Percentiles rank a stretch among this genome's conserved stretches.
phyloP scores from a whole-genome alignment of 2,888 invertebrate species.

The Hecatera dysodea region DNA sequence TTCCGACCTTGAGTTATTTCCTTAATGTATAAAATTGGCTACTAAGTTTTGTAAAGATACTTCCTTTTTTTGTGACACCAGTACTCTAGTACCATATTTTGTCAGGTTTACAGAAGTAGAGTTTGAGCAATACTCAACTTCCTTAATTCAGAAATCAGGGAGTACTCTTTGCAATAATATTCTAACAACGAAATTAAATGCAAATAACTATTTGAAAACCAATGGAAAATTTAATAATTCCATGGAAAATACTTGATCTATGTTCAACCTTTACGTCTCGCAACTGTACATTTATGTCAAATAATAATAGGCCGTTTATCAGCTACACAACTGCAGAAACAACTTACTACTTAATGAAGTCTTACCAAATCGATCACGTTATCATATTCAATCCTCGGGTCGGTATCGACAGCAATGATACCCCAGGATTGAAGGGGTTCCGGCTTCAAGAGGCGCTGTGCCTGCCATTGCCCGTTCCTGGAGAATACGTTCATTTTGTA shows the following conservation, averaged over 20 bases:
- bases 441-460: constrained; percentile 85
- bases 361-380: constrained; percentile 62
- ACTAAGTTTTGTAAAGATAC: no score
- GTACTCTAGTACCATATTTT: no score
- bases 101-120: no score
- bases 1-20: no score
- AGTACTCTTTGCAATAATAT: no score
- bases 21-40: no score
- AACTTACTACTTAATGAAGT: background rate
- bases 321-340: background rate
- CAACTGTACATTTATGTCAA: background rate
- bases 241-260: background rate
- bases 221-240: background rate
- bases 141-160: no score
- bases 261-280: background rate
- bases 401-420: constrained; percentile 78
- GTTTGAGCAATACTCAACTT: no score
- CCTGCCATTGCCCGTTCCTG: constrained; percentile 83
- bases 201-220: background rate
- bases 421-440: constrained; percentile 81
- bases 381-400: constrained; percentile 68
- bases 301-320: background rate
- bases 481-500: constrained; percentile 25
- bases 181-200: background rate
- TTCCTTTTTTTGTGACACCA: no score